Conservation (phyloP, 2,888 invertebrate genomes). For the Temnothorax ravouxi region DNA sequence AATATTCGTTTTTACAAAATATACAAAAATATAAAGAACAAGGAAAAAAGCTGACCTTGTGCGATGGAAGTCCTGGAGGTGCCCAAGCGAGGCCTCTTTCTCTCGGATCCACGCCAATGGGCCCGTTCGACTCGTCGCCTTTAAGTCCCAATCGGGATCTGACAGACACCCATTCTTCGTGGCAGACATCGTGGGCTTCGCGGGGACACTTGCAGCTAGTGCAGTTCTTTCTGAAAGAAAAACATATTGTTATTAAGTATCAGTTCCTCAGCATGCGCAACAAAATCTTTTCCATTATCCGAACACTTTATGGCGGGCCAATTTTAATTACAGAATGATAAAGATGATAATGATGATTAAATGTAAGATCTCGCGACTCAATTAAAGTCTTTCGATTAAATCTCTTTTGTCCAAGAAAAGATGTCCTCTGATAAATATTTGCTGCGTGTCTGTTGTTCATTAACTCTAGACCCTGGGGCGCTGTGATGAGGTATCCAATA, state of each 20-base stretch:
- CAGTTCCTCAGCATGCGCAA: slow-evolving; percentile 1
- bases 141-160: slow-evolving; percentile 91
- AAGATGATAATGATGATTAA: too few species aligned
- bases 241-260: slow-evolving; percentile 18
- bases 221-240: slow-evolving; percentile 94
- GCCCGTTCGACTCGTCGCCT: slow-evolving; percentile 88
- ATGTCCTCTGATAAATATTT: slow-evolving; percentile 80
- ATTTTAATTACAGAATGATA: not conserved
- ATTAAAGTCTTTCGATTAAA: slow-evolving; percentile 1
- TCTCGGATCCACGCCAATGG: slow-evolving; percentile 87
- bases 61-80: slow-evolving; percentile 89
- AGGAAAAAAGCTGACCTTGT: slow-evolving; percentile 77
- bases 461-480: slow-evolving; percentile 70
- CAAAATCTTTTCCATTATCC: too few species aligned
- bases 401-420: not conserved
- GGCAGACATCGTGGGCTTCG: slow-evolving; percentile 95
- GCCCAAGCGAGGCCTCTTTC: slow-evolving; percentile 93
- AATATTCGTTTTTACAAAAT: not conserved
- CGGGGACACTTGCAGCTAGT: slow-evolving; percentile 96
- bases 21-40: not conserved
- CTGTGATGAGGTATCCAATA: slow-evolving; percentile 70
- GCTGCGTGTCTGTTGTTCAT: slow-evolving; percentile 76
- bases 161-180: slow-evolving; percentile 94
- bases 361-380: not conserved
- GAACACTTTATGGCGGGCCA: not conserved